Base-by-base conservation (phyloP, 1,140 invertebrate genomes). In the Notospermus geniculatus region DNA sequence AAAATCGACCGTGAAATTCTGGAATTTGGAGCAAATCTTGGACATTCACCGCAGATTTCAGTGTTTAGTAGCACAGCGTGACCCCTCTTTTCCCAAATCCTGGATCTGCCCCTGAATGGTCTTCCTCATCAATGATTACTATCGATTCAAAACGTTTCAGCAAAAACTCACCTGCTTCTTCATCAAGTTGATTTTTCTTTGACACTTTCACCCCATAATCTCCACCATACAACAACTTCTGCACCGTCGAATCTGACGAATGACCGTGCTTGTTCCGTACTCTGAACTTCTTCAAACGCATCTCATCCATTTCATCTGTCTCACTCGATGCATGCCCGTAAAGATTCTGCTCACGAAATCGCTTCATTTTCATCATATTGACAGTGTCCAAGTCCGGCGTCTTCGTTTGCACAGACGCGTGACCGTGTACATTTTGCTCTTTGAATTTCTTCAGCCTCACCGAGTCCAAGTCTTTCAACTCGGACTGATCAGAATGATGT, bases 211-310 rank as follows among this genome's bases (percentile, higher is more conserved):
- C 46, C 7, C 28, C 52, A 52, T 39, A 23, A 29, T 62, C 68
- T 2, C 60, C 64, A 25, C 71, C 71, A 69, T 80, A 80, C 32
- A 80, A 54, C 52, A 80, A 59, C 46, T 52, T 68, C 68, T 80
- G 71, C n/a, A 80, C 71, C 2, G 69, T 73, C 7, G 78, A 80
- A 58, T 79, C 72, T 27, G 78, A 73, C 0, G 77, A 65, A 68
- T 79, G 76, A 7, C 77, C 74, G 53, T 72, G 54, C 2, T 74
- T 23, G 64, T 80, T 79, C 25, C 63, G 65, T 19, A 67, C 45
- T 55, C 59, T 66, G 61, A 80, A 80, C 36, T 70, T 70, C 50
- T 76, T 62, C 15, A 69, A 5, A 25, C 69, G 50, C 2, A 66
- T 17, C 13, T 25, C 53, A 57, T 77, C 73, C 25, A 63, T 11